phyloP scores from a whole-genome alignment of 2,888 invertebrate genomes.

The Anarsia innoxiella region DNA sequence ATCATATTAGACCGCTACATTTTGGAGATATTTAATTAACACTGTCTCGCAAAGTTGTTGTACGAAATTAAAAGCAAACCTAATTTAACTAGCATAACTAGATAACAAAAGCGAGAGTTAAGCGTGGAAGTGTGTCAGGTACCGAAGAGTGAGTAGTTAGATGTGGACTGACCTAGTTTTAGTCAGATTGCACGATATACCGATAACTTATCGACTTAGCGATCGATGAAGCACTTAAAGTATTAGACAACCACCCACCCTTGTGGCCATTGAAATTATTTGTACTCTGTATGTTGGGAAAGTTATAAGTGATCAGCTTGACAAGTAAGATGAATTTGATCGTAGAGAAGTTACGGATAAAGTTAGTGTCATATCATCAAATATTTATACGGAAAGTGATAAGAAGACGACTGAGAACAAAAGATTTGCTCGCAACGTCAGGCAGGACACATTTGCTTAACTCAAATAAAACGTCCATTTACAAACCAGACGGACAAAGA shows the following conservation, averaged over 20 bases:
- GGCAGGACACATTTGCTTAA: slow-evolving; percentile 19
- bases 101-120: slow-evolving; percentile 36
- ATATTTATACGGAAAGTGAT: no score
- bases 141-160: slow-evolving; percentile 30
- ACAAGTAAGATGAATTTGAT: no score
- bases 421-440: not conserved
- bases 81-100: not conserved
- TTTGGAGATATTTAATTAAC: not conserved
- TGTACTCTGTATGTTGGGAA: no score
- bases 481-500: slow-evolving; percentile 10
- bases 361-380: no score
- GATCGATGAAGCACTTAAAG: slow-evolving; percentile 56
- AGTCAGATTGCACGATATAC: slow-evolving; percentile 28
- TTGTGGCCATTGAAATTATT: no score
- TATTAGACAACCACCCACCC: slow-evolving; percentile 11
- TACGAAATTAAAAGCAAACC: slow-evolving; percentile 7
- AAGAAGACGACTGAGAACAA: no score
- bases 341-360: no score
- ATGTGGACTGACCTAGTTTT: slow-evolving; percentile 56
- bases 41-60: not conserved
- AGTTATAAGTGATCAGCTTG: not conserved
- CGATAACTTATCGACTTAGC: slow-evolving; percentile 52
- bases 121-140: slow-evolving; percentile 32
- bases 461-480: slow-evolving; percentile 19
- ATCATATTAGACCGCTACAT: no score